These are phyloP conservation scores for Haliclona indistincta DNA, from an alignment of 37 sponge, comb jelly and placozoan genomes.

Conservation along the genomic window DNA sequence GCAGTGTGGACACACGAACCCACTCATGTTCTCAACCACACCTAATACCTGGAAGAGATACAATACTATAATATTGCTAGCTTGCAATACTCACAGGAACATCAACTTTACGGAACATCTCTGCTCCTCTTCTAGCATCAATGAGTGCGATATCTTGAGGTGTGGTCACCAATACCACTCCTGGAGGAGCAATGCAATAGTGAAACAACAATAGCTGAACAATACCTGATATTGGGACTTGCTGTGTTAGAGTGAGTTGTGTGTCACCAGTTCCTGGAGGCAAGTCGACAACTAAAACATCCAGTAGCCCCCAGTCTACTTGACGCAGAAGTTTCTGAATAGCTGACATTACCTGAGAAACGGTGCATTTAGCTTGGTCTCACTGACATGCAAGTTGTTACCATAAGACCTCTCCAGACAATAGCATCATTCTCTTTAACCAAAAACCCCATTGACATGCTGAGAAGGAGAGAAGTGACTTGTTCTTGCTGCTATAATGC, in stretches of 20 bases:
- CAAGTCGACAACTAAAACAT: slow-evolving; percentile 94
- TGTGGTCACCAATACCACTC: slow-evolving; percentile 87
- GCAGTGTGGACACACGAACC: slow-evolving; percentile 85
- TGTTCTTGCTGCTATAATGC: not conserved
- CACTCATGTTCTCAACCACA: slow-evolving; percentile 94
- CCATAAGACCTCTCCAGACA: slow-evolving; percentile 99
- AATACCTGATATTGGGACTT: slow-evolving; percentile 69
- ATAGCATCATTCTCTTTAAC: slow-evolving; percentile 91
- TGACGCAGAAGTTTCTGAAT: slow-evolving; percentile 83
- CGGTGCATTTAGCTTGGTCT: not conserved
- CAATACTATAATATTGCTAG: not conserved
- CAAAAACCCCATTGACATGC: slow-evolving; percentile 99
- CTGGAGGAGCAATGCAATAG: slow-evolving; percentile 24
- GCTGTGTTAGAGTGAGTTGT: slow-evolving; percentile 91
- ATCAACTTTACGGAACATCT: slow-evolving; percentile 91
- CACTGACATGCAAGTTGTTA: slow-evolving; percentile 18
- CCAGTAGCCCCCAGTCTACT: slow-evolving; percentile 92
- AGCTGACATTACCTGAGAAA: slow-evolving; percentile 92
- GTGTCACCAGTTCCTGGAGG: slow-evolving; percentile 99
- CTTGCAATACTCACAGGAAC: slow-evolving; percentile 72
- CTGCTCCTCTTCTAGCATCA: slow-evolving; percentile 90
- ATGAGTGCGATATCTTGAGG: slow-evolving; percentile 92
- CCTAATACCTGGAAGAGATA: slow-evolving; percentile 73
- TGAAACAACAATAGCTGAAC: not conserved
- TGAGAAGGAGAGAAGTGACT: slow-evolving; percentile 19